phyloP scores from a whole-genome alignment of 1,140 invertebrate genomes.

The Conus betulinus region DNA sequence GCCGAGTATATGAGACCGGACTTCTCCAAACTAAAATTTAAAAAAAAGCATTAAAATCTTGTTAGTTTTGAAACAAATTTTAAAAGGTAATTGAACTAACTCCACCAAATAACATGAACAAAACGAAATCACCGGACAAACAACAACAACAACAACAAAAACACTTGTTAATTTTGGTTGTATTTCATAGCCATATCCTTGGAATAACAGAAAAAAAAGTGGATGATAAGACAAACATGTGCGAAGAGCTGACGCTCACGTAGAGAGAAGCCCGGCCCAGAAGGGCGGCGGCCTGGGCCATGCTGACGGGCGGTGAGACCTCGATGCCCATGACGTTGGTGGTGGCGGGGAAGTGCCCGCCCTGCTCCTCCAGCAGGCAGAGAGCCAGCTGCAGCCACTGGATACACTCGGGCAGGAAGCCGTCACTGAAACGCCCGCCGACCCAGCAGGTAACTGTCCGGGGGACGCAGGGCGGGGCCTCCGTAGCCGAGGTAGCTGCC shows the following conservation, averaged over 20 bases:
- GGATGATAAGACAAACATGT: not conserved
- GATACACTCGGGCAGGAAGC: conserved; percentile 8
- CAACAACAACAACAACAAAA: no score
- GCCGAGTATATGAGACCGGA: no score
- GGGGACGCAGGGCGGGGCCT: not conserved
- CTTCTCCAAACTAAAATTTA: no score
- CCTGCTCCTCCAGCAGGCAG: not conserved
- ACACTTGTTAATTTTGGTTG: no score
- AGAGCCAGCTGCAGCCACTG: not conserved
- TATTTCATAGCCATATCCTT: no score
- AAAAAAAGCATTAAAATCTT: no score
- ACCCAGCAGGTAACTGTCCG: not conserved
- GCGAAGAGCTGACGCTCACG: not conserved
- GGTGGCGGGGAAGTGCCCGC: not conserved
- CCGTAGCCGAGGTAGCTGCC: conserved; percentile 22
- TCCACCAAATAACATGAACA: no score
- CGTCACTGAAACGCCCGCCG: conserved; percentile 16
- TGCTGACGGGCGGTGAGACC: not conserved
- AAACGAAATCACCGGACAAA: no score
- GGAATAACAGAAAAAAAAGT: no score
- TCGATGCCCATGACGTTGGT: not conserved
- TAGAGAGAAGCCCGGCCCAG: not conserved
- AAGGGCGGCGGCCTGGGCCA: not conserved
- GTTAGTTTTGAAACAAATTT: no score
- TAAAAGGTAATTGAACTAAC: no score